Percentiles rank a stretch among this genome's conserved stretches.
Conservation (phyloP, 2,113 vertebrate species). For the Laterallus jamaicensis region DNA sequence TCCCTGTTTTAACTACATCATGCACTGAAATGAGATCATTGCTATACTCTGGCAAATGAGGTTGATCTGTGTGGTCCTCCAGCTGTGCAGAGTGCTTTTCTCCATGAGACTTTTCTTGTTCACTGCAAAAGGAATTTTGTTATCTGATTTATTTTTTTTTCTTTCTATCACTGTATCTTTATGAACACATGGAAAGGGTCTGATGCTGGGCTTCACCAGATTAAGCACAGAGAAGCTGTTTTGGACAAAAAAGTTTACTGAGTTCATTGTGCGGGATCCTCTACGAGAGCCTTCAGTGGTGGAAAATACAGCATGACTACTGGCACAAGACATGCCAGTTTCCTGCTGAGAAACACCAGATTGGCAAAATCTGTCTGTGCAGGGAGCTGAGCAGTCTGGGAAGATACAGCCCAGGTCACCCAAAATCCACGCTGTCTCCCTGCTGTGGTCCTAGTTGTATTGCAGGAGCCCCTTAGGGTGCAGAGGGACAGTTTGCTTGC, state of each 20-base stretch:
- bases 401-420: background rate
- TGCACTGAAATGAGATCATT: conserved; percentile 59
- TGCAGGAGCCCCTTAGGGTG: background rate
- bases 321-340: background rate
- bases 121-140: background rate
- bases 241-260: background rate
- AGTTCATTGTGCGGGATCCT: background rate
- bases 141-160: background rate
- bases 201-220: background rate
- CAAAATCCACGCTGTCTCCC: background rate
- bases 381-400: background rate
- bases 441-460: background rate
- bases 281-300: background rate
- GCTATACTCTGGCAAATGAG: conserved; percentile 42
- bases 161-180: background rate
- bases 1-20: conserved; percentile 39
- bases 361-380: background rate
- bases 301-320: background rate
- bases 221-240: background rate
- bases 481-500: background rate
- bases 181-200: background rate
- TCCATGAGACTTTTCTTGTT: conserved; percentile 51
- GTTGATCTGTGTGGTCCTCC: conserved; percentile 65
- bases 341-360: background rate
- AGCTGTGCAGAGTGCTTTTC: conserved; percentile 63